Conservation (phyloP, 2,797 vertebrate species). For the Scleropages formosus region DNA sequence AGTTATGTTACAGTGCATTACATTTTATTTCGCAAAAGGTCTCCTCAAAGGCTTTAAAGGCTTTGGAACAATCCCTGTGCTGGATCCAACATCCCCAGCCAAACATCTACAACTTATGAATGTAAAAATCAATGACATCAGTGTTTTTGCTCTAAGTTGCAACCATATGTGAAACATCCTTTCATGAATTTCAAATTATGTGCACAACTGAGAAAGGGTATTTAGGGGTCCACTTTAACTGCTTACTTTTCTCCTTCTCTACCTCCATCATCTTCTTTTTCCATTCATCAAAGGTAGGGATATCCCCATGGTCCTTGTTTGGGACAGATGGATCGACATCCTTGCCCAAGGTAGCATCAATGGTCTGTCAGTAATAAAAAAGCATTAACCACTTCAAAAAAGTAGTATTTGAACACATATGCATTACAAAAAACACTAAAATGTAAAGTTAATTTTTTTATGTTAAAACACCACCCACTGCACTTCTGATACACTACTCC, state of each 20-base stretch:
- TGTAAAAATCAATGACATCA: too few relatives aligned
- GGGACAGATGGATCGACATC: slow-evolving; percentile 79
- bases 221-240: neutral
- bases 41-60: too few relatives aligned
- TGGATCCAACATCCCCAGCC: too few relatives aligned
- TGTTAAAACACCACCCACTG: neutral
- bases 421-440: too few relatives aligned
- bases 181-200: neutral
- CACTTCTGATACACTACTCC: too few relatives aligned
- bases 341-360: slow-evolving; percentile 61
- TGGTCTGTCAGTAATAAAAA: slow-evolving; percentile 58
- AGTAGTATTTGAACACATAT: too few relatives aligned
- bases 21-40: neutral
- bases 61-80: too few relatives aligned
- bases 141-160: too few relatives aligned
- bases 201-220: neutral
- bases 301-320: slow-evolving; percentile 73
- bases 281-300: slow-evolving; percentile 98
- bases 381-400: neutral
- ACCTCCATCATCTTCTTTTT: slow-evolving; percentile 99
- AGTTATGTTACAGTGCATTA: too few relatives aligned
- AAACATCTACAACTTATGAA: too few relatives aligned
- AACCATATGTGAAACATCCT: too few relatives aligned
- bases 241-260: slow-evolving; percentile 96
- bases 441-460: neutral